Base-by-base conservation (phyloP, 23 tunicate genomes). In the Trididemnum clinides region DNA sequence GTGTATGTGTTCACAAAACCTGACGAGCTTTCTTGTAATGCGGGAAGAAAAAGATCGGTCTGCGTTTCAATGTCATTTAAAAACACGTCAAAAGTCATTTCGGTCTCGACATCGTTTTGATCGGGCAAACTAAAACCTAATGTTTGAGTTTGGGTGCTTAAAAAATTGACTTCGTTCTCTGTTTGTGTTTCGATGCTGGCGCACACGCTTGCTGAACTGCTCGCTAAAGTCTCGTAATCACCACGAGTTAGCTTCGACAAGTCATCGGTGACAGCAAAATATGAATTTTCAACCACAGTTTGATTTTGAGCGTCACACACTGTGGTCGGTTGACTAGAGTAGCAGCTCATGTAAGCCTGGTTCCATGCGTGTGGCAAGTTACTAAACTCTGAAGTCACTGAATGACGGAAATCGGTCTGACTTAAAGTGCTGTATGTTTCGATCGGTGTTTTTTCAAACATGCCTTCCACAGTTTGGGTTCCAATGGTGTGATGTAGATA, bases 11-110 rank as follows among this genome's bases (percentile, higher is more conserved):
- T 25, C 3, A 59, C 66, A 59, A 59, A 59, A 4, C 20, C 22
- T 4, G 27, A 19, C 23, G 66, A 28, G 22, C 66, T 59, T 59
- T 25, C 25, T 15, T 25, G 27, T 59, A 59, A 59, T 19, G 66
- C 22, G 20, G 66, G 66, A 59, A 59, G 66, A 10, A 59, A 28
- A 59, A 59, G 22, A 59, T 59, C 66, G 3, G 66, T 59, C 22
- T 59, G 66, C 20, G 66, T 59, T 59, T 59, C 66, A 28, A 59
- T 59, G 66, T 59, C 66, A n/a, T 59, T 59, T n/a, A 59, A 59
- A 59, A n/a, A n/a, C n/a, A 59, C 66, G 22, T 59, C 66, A n/a
- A 59, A 59, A 10, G 66, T 4, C 21, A 10, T 3, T n/a, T 15
- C 66, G 5, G 21, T 5, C 5, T 15, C 25, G 22, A 5, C 21